Conservation (phyloP, 2,888 invertebrate species). For the Gari tellinella region DNA sequence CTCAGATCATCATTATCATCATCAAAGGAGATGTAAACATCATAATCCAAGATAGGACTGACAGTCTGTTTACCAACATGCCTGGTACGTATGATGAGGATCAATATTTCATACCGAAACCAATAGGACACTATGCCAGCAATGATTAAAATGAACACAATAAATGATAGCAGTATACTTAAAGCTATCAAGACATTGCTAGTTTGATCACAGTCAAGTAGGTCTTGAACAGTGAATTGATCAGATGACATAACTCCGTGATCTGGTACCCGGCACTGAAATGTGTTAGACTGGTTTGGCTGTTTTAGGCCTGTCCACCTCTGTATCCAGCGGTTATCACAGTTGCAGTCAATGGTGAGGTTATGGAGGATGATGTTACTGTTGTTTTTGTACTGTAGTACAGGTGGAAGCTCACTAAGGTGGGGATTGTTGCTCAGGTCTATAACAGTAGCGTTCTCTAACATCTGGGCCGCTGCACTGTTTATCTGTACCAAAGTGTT, state of each 20-base stretch:
- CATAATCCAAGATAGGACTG: too few species aligned
- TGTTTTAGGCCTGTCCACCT: too few species aligned
- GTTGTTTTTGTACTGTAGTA: constrained; percentile 21
- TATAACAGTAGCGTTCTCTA: constrained; percentile 19
- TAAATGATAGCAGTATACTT: background rate
- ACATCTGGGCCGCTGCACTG: constrained; percentile 9
- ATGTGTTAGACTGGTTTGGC: too few species aligned
- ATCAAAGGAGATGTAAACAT: too few species aligned
- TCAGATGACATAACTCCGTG: constrained; percentile 1
- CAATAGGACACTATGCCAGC: background rate
- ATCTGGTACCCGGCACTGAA: too few species aligned
- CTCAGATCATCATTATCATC: constrained; percentile 27
- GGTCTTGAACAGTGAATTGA: constrained; percentile 12
- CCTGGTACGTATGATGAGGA: too few species aligned
- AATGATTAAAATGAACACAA: constrained; percentile 7
- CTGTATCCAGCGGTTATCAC: too few species aligned
- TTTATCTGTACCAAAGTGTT: constrained; percentile 21
- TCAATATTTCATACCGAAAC: constrained; percentile 31
- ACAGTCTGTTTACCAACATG: too few species aligned
- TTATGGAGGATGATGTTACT: too few species aligned
- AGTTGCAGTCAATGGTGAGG: too few species aligned
- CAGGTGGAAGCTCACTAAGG: constrained; percentile 16
- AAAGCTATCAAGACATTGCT: background rate
- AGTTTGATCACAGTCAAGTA: constrained; percentile 5
- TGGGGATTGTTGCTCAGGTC: constrained; percentile 27